Conservation (phyloP, 2,797 vertebrate species). For the Sphenopsis melanotis region DNA sequence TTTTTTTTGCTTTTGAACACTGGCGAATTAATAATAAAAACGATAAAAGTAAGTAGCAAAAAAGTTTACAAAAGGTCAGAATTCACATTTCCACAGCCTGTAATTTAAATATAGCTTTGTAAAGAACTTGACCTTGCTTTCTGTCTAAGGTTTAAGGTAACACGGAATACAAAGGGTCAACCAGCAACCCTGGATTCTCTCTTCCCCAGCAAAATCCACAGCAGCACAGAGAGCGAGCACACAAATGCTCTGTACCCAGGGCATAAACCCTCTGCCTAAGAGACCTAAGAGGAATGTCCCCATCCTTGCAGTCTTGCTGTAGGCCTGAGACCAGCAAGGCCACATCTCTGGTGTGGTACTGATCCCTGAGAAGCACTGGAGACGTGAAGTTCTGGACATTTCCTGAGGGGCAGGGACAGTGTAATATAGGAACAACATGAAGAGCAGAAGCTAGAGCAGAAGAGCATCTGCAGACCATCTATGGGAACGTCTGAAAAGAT, state of each 20-base stretch:
- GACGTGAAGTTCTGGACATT: not conserved
- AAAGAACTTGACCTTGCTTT: not conserved
- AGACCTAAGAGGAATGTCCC: not conserved
- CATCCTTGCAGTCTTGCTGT: not conserved
- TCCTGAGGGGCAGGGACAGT: not conserved
- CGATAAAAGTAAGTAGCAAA: slow-evolving; percentile 18
- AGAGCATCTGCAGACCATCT: not conserved
- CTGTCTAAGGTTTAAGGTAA: not conserved
- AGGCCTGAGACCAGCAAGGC: not conserved
- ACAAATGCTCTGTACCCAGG: rapidly evolving
- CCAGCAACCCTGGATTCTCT: not conserved
- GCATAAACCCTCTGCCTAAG: rapidly evolving
- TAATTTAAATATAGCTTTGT: slow-evolving; percentile 13
- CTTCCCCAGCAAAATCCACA: not conserved
- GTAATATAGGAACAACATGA: rapidly evolving
- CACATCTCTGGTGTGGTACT: rapidly evolving
- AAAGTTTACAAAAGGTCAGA: slow-evolving; percentile 65
- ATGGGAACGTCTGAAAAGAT: not conserved
- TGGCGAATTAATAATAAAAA: slow-evolving; percentile 37
- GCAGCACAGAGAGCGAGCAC: not conserved
- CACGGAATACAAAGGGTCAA: too few relatives aligned
- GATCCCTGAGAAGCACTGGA: not conserved
- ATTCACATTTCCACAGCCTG: not conserved
- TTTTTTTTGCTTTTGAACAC: not conserved
- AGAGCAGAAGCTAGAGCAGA: not conserved